Base-by-base conservation (phyloP, 2,113 vertebrate genomes). In the Pedionomus torquatus region DNA sequence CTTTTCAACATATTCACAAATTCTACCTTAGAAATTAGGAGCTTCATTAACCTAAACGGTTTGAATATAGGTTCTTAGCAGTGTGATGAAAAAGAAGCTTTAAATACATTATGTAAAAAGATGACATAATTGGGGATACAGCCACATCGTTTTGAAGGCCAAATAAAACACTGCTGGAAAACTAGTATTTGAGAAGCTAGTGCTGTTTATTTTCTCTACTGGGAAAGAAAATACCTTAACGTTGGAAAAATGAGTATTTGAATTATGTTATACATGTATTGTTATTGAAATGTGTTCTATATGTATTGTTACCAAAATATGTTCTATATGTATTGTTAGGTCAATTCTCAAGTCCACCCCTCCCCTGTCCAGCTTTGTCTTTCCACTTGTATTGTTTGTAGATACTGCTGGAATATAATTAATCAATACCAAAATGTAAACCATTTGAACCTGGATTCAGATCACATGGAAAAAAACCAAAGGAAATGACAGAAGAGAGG, bases 1-100 rank as follows among this genome's bases (percentile, higher is more conserved):
- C 58, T 83, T 74, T 65, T 54, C 30, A 87, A 49, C 21, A 71
- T 11, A 48, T 44, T 51, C 91, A 51, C 66, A 46, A 17, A 58
- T 76, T 87, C 33, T 74, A 2, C 65, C 48, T 88, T 41, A 66
- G 90, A 96, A 93, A 91, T 85, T 18, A 21, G 51, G 10, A 75
- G 77, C 41, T 20, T 74, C 26, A 70, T 90, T 74, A 95, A 60
- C 78, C 75, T 89, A 84, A 93, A 81, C 37, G 95, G 66, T 87
- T 91, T 90, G 92, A 89, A 66, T 65, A 87, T n/a, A 69, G 44
- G 55, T 57, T 89, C 77, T 91, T 46, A 76, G 48, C 9, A 68
- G 51, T 0, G 2, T 52, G 86, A 80, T 35, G 41, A 65, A 84
- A 95, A 76, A 57, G 69, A 41, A 91, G 65, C 57, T 89, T 95